A percentile compares a stretch with the other conserved stretches of the same genome.
These are phyloP conservation scores for Rattus norvegicus DNA, from an alignment of 2,113 vertebrate species.

Conservation along the genomic window DNA sequence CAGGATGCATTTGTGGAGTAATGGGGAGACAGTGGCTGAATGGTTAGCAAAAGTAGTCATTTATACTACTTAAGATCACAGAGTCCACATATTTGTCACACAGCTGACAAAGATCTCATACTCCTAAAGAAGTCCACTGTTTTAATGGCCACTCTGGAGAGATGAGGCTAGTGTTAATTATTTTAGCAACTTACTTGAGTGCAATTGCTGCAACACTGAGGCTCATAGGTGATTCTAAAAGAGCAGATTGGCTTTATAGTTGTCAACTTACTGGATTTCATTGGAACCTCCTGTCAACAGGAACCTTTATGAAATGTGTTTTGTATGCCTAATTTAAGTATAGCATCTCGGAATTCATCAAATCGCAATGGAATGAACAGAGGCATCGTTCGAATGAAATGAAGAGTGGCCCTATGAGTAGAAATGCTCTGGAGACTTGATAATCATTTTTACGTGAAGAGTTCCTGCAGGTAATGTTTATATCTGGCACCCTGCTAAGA, in stretches of 20 bases:
- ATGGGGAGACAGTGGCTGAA: neutral
- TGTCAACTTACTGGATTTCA: neutral
- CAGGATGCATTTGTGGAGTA: neutral
- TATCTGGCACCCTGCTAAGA: neutral
- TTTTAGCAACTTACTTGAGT: slow-evolving; percentile 17
- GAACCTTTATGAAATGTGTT: neutral
- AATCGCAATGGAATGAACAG: neutral
- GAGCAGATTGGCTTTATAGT: neutral
- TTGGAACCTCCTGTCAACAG: neutral
- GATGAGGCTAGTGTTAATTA: neutral
- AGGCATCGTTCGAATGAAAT: slow-evolving; percentile 43
- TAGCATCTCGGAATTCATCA: neutral
- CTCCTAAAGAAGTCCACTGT: neutral
- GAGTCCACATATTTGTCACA: slow-evolving; percentile 23
- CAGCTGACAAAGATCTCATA: neutral
- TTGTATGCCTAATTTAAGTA: slow-evolving; percentile 48
- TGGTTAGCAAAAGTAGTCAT: neutral
- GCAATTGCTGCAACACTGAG: neutral
- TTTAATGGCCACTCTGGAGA: slow-evolving; percentile 30
- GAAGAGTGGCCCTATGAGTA: slow-evolving; percentile 11
- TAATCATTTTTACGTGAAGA: slow-evolving; percentile 47
- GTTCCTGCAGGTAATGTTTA: slow-evolving; percentile 1
- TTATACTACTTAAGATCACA: neutral
- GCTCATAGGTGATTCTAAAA: neutral
- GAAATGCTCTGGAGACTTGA: slow-evolving; percentile 44